Evolutionary conservation across 2,888 invertebrate genomes (phyloP), one percentile per base, ranked within the genome.

Genomic region (Phlogophora meticulosa): DNA sequence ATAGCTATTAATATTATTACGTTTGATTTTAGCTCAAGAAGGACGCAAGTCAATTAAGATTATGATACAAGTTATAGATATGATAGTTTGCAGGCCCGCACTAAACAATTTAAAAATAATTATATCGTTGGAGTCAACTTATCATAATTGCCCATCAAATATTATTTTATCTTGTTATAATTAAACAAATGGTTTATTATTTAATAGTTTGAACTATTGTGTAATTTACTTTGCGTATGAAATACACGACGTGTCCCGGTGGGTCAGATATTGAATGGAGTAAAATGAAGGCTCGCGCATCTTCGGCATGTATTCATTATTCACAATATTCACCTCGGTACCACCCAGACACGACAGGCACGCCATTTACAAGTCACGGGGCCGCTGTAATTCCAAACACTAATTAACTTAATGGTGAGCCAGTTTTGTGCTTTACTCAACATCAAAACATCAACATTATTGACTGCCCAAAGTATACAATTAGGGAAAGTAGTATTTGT

Each of bases 261-360:
- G n/a, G 24, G 17, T 52, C 51, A 46, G 20, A 46, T 62, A n/a
- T 32, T 61, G 51, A 72, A 34, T 24, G 40, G n/a, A 68, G 17
- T 22, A 11, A 15, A 40, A 52, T 48, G 36, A 48, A 46, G 51
- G 15, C 11, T n/a, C 24, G 32, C 45, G 17, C 28, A 24, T 63
- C 69, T 55, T 32, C 2, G 22, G 42, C 20, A 52, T 34, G 32
- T 53, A 42, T 51, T 55, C 42, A 48, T 55, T 61, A 73, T 72
- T 78, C 74, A 83, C 80, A 48, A 49, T 61, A 73, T 72, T 78
- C 74, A 83, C 80, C 75, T 82, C 76, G 72, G 71, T 72, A 72
- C 74, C 62, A 60, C 17, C 51, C 49, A 65, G 64, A 65, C 68
- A 69, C 76, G 79, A 81, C 73, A 78, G 80, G 78, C 82, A 84